Base-by-base conservation (phyloP, 2,888 invertebrate species). In the Euphydryas editha region DNA sequence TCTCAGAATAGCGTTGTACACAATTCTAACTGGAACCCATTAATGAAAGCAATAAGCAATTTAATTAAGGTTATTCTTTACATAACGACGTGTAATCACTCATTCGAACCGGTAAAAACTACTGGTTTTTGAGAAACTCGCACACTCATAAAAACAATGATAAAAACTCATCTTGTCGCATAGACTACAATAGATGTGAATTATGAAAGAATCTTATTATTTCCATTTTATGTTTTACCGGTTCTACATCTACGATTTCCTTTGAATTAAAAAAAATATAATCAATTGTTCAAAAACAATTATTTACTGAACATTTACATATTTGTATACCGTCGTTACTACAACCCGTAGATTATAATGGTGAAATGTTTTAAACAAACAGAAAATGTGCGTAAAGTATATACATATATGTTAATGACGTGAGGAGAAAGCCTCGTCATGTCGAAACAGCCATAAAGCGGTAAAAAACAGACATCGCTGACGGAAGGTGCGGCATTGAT, bases 331-430 rank as follows among this genome's bases (percentile, higher is more conserved):
- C 6, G 42, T 20, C 15, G 54, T 57, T 36, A 68, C 59, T 39
- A 30, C 37, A 42, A 61, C 68, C 46, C 70, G 70, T 71, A 73
- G 55, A 63, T 56, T 60, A 69, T 69, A 75, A 76, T 76, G 80
- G 89, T 82, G 91, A 92, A 91, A 92, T 88, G 88, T 80, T 77
- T 80, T 83, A 78, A 84, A 78, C 81, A 91, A 90, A 92, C 89
- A 90, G 81, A 86, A 70, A 82, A 84, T 81, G 80, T 83, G 84
- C 82, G 84, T 84, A 74, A n/a, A 72, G 72, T 72, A 79, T 30
- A 30, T 3, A 30, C 30, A 30, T 30, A 30, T 83, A 87, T 89
- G 86, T 83, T 88, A 89, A 90, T 85, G 84, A 85, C 81, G 79
- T 76, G 77, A 72, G 80, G 89, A 87, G 92, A 92, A 92, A 92